A percentile compares a stretch with the other conserved stretches of the same genome.
Conservation (phyloP, 2,797 vertebrate species). For the Pangasius mekongensis region DNA sequence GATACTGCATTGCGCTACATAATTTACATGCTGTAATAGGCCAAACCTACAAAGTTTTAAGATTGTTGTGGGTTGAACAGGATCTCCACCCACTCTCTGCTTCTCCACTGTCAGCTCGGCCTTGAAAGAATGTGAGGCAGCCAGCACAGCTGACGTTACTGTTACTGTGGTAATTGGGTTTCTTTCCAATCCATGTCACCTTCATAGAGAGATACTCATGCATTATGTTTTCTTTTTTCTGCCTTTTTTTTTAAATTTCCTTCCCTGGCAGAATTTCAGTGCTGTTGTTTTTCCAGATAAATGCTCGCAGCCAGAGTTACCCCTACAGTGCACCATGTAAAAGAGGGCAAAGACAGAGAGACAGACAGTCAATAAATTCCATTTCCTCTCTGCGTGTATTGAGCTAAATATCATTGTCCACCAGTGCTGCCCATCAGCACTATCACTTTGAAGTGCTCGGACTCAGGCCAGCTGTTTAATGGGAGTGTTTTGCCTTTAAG, state of each 20-base stretch:
- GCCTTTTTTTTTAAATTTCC: constrained; percentile 38
- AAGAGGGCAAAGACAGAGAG: constrained; percentile 49
- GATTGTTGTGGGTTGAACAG: constrained; percentile 24
- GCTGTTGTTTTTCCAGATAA: constrained; percentile 57
- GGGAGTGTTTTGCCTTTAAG: constrained; percentile 49
- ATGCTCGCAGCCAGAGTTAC: constrained; percentile 25
- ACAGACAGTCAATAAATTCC: constrained; percentile 10
- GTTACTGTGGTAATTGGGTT: constrained; percentile 59
- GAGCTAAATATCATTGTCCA: constrained; percentile 33
- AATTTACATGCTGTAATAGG: constrained; percentile 9
- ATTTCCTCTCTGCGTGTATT: constrained; percentile 20
- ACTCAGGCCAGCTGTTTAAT: constrained; percentile 54
- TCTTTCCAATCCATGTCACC: constrained; percentile 51
- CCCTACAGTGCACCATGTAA: constrained; percentile 46
- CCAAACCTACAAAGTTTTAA: constrained; percentile 28
- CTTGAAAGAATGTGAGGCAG: constrained; percentile 43
- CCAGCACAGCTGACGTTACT: constrained; percentile 49
- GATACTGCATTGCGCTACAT: constrained; percentile 16
- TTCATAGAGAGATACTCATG: constrained; percentile 50
- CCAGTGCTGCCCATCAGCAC: constrained; percentile 29
- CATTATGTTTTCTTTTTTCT: constrained; percentile 45
- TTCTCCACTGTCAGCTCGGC: constrained; percentile 44
- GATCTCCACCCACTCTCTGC: constrained; percentile 22
- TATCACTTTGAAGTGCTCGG: constrained; percentile 41
- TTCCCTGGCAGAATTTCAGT: constrained; percentile 50